Base-by-base conservation (phyloP, 2,797 vertebrate species). In the Enoplosus armatus region DNA sequence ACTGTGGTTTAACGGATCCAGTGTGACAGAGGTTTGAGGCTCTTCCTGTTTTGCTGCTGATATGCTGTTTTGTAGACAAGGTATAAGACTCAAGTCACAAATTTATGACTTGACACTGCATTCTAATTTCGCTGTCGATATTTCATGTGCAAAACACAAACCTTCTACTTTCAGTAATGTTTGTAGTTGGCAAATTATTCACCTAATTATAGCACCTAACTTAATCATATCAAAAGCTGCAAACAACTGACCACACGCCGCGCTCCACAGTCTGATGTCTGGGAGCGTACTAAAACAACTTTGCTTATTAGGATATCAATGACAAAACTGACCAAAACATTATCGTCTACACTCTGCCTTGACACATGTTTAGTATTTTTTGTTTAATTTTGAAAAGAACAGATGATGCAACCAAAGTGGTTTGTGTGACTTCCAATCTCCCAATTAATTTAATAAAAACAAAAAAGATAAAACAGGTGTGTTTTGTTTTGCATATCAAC, bases 401-500 rank as follows among this genome's bases (percentile, higher is more conserved):
- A 4, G 35, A 54, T 50, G 2, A 33, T 50, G n/a, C 10, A 59
- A 27, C n/a, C 6, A 14, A 41, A 64, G 24, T 45, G 33, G 6
- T 56, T 41, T 33, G 3, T 24, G 15, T 71, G 55, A 24, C 39
- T 41, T 78, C 22, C 43, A 59, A 0, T 45, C 31, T n/a, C 65
- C 26, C 50, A 59, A 0, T 45, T 22, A 1, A 48, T 41, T 60
- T 7, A 27, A 50, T 2, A 11, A 9, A 45, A 45, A 63, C 33
- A 68, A 33, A 65, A 11, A 9, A 45, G 51, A 63, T 39, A 68
- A 33, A 65, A 61, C 65, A 51, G 69, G 55, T 63, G 59, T 8
- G 18, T 45, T 35, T 43, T 33, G 20, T 35, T 91, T 90, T 87
- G 68, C 83, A 87, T 85, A 68, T 87, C 75, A 68, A n/a, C 26